These are phyloP conservation scores for Ceyx melanurus DNA, from an alignment of 2,113 vertebrate species.

Conservation along the genomic window DNA sequence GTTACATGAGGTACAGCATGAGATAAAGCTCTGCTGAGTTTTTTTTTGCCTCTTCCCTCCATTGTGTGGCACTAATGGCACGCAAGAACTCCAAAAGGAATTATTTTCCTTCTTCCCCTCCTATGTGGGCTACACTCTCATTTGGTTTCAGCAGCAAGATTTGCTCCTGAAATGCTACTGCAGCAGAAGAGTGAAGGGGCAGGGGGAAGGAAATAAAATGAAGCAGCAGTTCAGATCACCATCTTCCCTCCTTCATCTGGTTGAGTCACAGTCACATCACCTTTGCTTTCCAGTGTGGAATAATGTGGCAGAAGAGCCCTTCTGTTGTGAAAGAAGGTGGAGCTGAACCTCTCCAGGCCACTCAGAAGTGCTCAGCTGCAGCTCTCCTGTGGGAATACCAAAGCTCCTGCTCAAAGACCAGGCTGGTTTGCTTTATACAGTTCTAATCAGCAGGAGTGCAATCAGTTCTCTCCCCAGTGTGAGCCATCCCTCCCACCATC, in stretches of 20 bases:
- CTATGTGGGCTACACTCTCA: neutral
- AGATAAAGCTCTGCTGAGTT: neutral
- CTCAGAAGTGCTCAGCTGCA: neutral
- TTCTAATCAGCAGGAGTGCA: neutral
- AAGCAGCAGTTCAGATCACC: neutral
- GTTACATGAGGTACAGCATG: neutral
- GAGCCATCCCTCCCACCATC: neutral
- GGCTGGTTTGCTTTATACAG: neutral
- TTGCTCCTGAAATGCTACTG: constrained; percentile 2
- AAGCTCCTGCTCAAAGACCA: neutral
- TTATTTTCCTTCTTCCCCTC: neutral
- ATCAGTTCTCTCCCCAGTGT: neutral
- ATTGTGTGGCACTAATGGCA: neutral
- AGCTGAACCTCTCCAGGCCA: neutral
- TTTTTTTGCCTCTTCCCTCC: neutral
- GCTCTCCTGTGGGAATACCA: neutral
- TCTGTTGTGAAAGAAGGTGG: neutral
- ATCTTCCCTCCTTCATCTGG: neutral
- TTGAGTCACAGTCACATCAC: neutral
- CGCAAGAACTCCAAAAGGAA: neutral
- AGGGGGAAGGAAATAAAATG: neutral
- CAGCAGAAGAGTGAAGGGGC: neutral
- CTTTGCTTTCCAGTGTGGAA: neutral
- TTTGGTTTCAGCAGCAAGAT: constrained; percentile 12
- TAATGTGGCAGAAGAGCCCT: neutral